Percentiles rank a stretch among this genome's conserved stretches.
phyloP scores from a whole-genome alignment of 37 sponge, comb jelly and placozoan genomes.

The Oopsacas minuta region DNA sequence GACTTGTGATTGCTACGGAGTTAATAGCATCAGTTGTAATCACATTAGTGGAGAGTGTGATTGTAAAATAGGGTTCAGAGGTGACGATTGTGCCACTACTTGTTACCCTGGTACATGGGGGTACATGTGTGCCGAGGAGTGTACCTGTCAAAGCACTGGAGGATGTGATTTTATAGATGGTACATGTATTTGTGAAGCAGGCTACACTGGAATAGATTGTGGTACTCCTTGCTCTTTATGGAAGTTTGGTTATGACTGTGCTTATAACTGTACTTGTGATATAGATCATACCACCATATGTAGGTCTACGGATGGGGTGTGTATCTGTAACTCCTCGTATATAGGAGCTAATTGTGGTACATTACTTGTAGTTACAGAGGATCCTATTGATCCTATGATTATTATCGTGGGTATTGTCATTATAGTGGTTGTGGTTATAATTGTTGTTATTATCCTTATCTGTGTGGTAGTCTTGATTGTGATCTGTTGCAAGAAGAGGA shows the following conservation, averaged over 20 bases:
- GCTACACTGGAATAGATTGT: not conserved
- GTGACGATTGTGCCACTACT: slow-evolving; percentile 23
- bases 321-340: not conserved
- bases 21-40: slow-evolving; percentile 37
- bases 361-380: not conserved
- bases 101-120: not conserved
- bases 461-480: not conserved
- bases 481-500: not conserved
- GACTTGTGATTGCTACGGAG: slow-evolving; percentile 28
- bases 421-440: not conserved
- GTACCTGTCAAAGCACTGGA: not conserved
- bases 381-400: not conserved
- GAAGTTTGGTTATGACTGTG: not conserved
- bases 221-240: not conserved
- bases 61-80: slow-evolving; percentile 43
- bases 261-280: not conserved
- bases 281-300: not conserved
- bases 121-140: not conserved
- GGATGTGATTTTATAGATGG: not conserved
- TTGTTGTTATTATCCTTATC: not conserved
- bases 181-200: not conserved
- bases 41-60: slow-evolving; percentile 40
- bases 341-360: not conserved
- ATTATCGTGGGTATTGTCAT: not conserved
- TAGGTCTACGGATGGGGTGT: not conserved